Evolutionary conservation across 2,113 vertebrate genomes (phyloP).

Genomic region (Peromyscus polionotus): DNA sequence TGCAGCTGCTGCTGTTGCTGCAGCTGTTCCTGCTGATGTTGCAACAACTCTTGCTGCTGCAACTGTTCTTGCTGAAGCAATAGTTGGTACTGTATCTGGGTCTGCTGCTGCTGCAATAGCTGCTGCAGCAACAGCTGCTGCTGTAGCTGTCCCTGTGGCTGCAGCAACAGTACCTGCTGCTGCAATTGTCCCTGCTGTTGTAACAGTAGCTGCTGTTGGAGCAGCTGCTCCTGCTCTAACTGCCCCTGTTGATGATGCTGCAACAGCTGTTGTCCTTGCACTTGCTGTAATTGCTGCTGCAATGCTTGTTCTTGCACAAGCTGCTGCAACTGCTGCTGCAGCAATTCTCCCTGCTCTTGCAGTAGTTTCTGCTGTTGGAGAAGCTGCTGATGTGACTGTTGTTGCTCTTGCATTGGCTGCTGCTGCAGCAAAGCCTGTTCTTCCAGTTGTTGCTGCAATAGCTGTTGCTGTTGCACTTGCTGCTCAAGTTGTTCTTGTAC

Average conservation of each 20-base stretch:
- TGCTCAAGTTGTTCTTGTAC: neutral
- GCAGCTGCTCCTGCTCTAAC: neutral
- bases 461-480: neutral
- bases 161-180: neutral
- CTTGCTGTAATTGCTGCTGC: neutral
- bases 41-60: slow-evolving; percentile 21
- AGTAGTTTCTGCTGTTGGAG: neutral
- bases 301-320: neutral
- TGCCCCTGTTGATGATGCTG: neutral
- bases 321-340: neutral
- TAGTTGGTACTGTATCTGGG: neutral
- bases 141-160: neutral
- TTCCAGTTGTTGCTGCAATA: neutral
- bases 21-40: slow-evolving; percentile 24
- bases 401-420: neutral
- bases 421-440: neutral
- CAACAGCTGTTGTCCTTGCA: neutral
- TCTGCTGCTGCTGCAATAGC: neutral
- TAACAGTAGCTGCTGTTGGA: neutral
- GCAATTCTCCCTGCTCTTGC: neutral
- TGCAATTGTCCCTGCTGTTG: neutral
- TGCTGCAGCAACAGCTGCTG: neutral
- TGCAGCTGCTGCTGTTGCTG: slow-evolving; percentile 35
- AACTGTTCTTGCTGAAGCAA: neutral
- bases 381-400: neutral